Evolutionary conservation across 2,113 vertebrate species (phyloP), one percentile per base, ranked within the genome.

Genomic region (Scophthalmus maximus): DNA sequence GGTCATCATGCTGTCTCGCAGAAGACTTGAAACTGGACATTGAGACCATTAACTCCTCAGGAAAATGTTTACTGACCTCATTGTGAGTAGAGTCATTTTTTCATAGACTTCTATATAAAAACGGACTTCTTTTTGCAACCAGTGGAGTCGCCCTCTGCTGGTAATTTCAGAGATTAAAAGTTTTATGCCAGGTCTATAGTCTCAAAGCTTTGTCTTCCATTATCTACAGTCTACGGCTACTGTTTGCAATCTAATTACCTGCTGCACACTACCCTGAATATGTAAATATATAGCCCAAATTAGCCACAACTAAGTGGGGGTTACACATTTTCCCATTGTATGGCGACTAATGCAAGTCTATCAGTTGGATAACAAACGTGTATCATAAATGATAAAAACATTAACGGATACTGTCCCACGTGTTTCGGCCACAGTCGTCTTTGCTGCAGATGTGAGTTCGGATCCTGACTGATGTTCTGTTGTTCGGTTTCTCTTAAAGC

Each of bases 381-480:
- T n/a, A n/a, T 17, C 36, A 40, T 40, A 40, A 40, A 36, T 36
- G 22, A 0, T 27, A 12, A 44, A 49, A 32, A 44, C 30, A 27
- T 12, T 22, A 29, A 57, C 29, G 1, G 4, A 51, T 50, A 51
- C 9, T 20, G 27, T 58, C 12, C 5, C 18, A 27, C 15, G 32
- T 27, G 14, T 3, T 8, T 6, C 3, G n/a, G 42, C 42, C 18
- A 46, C 42, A 46, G 42, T 5, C 18, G 1, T 55, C 42, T 27
- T 25, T 22, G 55, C 4, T 68, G 34, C 36, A 10, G 17, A 26
- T 25, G 51, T 62, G 58, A 68, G 76, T 72, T 59, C 17, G 8
- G 53, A 59, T 30, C 18, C 55, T 20, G 18, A 34, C 52, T 49
- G 18, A 65, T 29, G 34, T 76, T 49, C 40, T 62, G 29, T 55